These are phyloP conservation scores for Hirtodrosophila alboralis DNA, from an alignment of 2,888 invertebrate species.

Conservation along the genomic window DNA sequence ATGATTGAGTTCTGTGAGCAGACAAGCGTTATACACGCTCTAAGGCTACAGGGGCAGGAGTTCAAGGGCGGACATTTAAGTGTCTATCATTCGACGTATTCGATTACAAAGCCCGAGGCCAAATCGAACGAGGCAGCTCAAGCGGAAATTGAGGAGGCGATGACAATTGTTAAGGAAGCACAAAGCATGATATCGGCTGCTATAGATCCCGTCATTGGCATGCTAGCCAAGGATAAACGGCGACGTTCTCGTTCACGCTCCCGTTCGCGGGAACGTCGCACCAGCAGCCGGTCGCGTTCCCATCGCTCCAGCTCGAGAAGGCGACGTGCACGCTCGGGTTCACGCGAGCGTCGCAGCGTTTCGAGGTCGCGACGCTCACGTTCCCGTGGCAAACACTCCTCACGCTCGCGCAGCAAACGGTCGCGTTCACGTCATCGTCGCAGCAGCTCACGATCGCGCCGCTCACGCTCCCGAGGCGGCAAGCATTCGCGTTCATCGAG, in stretches of 20 bases:
- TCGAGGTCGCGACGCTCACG: conserved; percentile 88
- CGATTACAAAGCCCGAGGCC: conserved; percentile 95
- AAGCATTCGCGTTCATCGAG: conserved; percentile 84
- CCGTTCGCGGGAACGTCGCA: conserved; percentile 87
- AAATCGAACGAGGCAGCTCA: conserved; percentile 98
- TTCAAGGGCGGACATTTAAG: conserved; percentile 88
- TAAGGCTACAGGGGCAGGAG: conserved; percentile 92
- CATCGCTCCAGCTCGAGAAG: conserved; percentile 88
- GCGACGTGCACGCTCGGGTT: conserved; percentile 85
- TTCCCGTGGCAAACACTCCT: conserved; percentile 82
- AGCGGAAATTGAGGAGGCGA: conserved; percentile 97
- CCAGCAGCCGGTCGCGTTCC: conserved; percentile 86
- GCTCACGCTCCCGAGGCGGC: conserved; percentile 82
- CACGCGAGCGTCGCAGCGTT: conserved; percentile 84
- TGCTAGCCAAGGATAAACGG: conserved; percentile 93
- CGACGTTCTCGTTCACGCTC: conserved; percentile 85
- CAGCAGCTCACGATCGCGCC: conserved; percentile 82
- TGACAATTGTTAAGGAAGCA: conserved; percentile 98
- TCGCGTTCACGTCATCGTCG: conserved; percentile 85
- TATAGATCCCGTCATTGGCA: conserved; percentile 95
- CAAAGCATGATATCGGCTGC: conserved; percentile 97
- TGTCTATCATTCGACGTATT: conserved; percentile 95
- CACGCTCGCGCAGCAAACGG: conserved; percentile 83
- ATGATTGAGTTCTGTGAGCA: conserved; percentile 98
- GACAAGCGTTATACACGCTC: conserved; percentile 92